Evolutionary conservation across 1,140 invertebrate species (phyloP), one percentile per base, ranked within the genome.

Genomic region (Batillaria attramentaria): DNA sequence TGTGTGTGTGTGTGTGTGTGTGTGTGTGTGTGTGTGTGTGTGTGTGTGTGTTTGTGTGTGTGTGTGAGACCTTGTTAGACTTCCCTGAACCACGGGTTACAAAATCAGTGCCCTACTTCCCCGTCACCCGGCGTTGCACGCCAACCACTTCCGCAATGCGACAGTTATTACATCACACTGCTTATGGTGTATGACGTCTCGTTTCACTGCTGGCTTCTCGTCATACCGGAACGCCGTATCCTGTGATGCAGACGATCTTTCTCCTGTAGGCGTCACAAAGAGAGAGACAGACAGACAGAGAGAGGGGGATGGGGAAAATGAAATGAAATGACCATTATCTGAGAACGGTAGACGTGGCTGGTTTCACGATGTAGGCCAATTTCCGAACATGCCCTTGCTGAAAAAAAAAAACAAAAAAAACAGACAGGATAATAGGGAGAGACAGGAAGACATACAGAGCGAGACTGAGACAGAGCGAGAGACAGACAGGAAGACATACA

Each of bases 1-100:
- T 5, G 68, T 16, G 68, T 70, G 60, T 65, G 60, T 65, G 60
- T 65, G 18, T 33, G 18, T 65, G 31, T 65, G 31, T 65, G 60
- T n/a, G 18, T n/a, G 31, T n/a, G 60, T n/a, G 46, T 33, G 18
- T 39, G 37, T 39, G 68, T 39, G 68, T 39, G 39, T 37, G 37
- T 37, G 68, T 70, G 68, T 16, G 68, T 37, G 33, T 20, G 68
- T 16, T 18, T 70, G 60, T 65, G 60, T 65, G 60, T 31, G 18
- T 33, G 18, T 31, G 31, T 65, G 31, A 16, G 60, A 20, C 16
- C 10, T 8, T n/a, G 60, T n/a, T 50, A 13, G 46, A 50, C 24
- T 50, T 24, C 13, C 24, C 13, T 24, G 24, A 50, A 50, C 24
- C 10, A 50, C 46, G 24, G 46, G 24, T 24, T 13, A 50, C 10